Base-by-base conservation (phyloP, 1,140 invertebrate genomes). In the Aphaenogaster floridana region DNA sequence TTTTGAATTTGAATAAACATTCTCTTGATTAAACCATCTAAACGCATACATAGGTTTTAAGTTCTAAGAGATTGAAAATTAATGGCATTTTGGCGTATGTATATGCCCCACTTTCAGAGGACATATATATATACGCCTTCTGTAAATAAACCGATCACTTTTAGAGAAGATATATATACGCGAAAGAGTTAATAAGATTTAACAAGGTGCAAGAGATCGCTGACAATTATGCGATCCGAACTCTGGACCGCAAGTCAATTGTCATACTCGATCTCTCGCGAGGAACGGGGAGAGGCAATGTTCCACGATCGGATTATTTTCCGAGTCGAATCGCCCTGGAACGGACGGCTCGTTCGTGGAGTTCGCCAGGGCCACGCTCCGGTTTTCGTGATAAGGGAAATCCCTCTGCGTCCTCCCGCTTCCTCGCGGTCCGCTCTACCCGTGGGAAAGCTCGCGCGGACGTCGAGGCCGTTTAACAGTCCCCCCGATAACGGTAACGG, bases 391-490 rank as follows among this genome's bases (percentile, higher is more conserved):
- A 72, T 6, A 52, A n/a, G 66, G 45, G 57, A 86, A 86, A 61
- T 50, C n/a, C 45, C 36, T 81, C 77, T 39, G 17, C 34, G 45
- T 48, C 17, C 7, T 36, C 11, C 28, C 39, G 57, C 15, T 71
- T 63, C 28, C 11, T 76, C 50, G 17, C 28, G 77, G 17, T n/a
- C 9, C 63, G 9, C 45, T 54, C 28, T 57, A 17, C 45, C 59
- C 89, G 86, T 90, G 86, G 57, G 80, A 90, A 90, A 85, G n/a
- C 28, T 54, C 54, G 74, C 52, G 11, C 13, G 13, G 50, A 52
- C 59, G 74, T 64, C 77, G 34, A 28, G 59, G 34, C 57, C 28
- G 57, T 79, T 80, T 57, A 87, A 78, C 61, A 80, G 61, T 72
- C 52, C 54, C 54, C 54, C 28, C 54, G 15, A 2, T 80, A 80